Evolutionary conservation across 23 tunicate species (phyloP), one percentile per base, ranked within the genome.

Genomic region (Corella eumyota): DNA sequence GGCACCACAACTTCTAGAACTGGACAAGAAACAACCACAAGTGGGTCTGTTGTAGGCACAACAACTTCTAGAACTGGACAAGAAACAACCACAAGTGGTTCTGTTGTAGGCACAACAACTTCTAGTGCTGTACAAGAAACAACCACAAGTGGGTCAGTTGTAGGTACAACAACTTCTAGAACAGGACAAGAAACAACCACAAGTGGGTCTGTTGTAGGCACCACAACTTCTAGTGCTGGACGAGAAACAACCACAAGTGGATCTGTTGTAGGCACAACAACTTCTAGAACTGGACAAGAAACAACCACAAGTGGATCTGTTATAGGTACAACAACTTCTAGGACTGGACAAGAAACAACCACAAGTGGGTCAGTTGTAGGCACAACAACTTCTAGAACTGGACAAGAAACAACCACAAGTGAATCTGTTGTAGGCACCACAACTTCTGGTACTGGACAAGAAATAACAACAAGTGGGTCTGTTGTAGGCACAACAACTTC

Each of bases 231-330:
- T 11, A 20, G 30, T 33, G 69, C 40, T 58, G 76, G 29, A n/a
- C n/a, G n/a, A 36, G 6, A 32, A 34, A 59, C 68, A n/a, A 72
- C 78, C 36, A n/a, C 45, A 45, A 23, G 20, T 4, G 60, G 19
- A 60, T 29, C 62, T 61, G 75, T 59, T 33, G 64, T 60, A n/a
- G n/a, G n/a, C 33, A 52, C 72, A 34, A 61, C 77, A 44, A 79
- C 77, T 11, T 15, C 58, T 25, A 40, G 25, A 31, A 45, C 60
- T n/a, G 58, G 23, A 45, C 64, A 63, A 3, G 3, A 37, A 34
- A 46, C 67, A 31, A 71, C 77, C 45, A 80, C 68, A 19, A 31
- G 63, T n/a, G 38, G n/a, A 34, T 49, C 36, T 58, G 67, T 49
- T 33, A 60, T 27, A 51, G 31, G 60, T 20, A 75, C 82, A 34